Conservation (phyloP, 2,797 vertebrate species). For the Microhierax caerulescens region DNA sequence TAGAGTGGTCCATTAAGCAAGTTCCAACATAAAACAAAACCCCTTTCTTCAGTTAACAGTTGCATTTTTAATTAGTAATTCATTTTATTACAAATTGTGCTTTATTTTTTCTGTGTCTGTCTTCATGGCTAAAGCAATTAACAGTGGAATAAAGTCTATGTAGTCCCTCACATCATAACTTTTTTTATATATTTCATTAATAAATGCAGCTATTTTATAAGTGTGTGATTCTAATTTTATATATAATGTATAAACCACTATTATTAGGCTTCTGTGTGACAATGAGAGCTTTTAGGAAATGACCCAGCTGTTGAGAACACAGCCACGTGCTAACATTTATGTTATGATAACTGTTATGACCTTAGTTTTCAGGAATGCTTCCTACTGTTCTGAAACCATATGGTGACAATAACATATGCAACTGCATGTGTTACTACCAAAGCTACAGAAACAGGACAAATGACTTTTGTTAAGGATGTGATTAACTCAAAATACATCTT, state of each 20-base stretch:
- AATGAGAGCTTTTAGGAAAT: conserved; percentile 12
- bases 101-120: not conserved
- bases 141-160: not conserved
- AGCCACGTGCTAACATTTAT: not conserved
- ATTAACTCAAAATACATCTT: not conserved
- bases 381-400: not conserved
- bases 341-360: not conserved
- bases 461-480: not conserved
- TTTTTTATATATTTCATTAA: not conserved
- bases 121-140: not conserved
- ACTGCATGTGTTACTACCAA: conserved; percentile 16
- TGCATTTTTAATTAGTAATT: conserved; percentile 31
- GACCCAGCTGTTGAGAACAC: conserved; percentile 23
- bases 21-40: not conserved
- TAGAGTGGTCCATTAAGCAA: not conserved
- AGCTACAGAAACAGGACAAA: not conserved
- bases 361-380: conserved; percentile 14
- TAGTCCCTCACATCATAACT: not conserved
- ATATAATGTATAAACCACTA: not conserved
- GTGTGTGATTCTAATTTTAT: not conserved
- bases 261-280: not conserved
- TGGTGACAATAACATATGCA: conserved; percentile 27
- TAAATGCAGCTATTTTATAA: not conserved
- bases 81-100: not conserved
- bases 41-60: not conserved